Base-by-base conservation (phyloP, 1,140 invertebrate species). In the Tachypleus tridentatus region DNA sequence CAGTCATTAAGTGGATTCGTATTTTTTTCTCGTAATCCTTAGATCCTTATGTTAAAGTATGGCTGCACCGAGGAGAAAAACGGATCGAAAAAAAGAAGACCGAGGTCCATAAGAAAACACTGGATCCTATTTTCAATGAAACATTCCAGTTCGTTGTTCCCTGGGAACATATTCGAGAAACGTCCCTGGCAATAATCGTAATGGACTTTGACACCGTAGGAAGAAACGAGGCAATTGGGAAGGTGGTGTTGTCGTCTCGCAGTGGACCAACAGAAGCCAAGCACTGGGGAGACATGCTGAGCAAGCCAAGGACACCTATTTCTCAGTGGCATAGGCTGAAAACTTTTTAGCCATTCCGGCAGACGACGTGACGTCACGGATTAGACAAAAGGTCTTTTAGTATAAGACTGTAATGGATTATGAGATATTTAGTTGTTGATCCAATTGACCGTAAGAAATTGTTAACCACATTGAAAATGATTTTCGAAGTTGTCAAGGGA, bases 31-130 rank as follows among this genome's bases (percentile, higher is more conserved):
- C 57, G 61, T 67, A 47, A 60, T 65, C 70, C 70, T 3, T 79
- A 94, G 93, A 97, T 87, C 92, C 93, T 0, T 97, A 96, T 74
- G 92, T 95, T 1, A 97, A 96, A 76, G 89, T 96, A 4, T 97
- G 93, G 93, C 83, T 96, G 3, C 91, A 95, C 71, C 93, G 95
- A 74, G 90, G 91, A 8, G 93, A 95, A 69, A 94, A 95, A 71
- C 83, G 89, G 64, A 87, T 96, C 66, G 93, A 96, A 76, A 97
- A 97, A 75, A 87, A 90, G 75, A 97, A 96, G 80, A 96, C 92
- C n/a, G 87, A 89, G 50, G 90, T 96, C 71, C 94, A 93, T 77
- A 94, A 93, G 73, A 93, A 91, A 75, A 94, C 89, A 3, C 79
- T 94, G 63, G 91, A 93, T 77, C 77, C 93, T 86, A 85, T 94